phyloP scores from a whole-genome alignment of 2,888 invertebrate species.

The Adela reaumurella region DNA sequence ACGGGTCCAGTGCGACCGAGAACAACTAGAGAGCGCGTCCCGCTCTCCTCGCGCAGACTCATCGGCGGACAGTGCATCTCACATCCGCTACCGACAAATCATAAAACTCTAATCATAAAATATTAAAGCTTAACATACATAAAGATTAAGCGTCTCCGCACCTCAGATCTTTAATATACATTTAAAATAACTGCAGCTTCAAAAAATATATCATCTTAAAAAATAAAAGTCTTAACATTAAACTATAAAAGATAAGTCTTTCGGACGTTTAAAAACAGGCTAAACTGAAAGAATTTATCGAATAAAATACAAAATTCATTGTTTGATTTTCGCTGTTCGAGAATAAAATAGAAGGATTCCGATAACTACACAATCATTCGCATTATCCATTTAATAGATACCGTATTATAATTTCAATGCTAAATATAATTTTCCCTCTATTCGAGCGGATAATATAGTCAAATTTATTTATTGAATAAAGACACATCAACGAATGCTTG shows the following conservation, averaged over 20 bases:
- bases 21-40: too few relatives aligned
- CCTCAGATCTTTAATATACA: conserved; percentile 55
- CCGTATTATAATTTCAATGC: neutral
- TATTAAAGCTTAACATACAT: conserved; percentile 59
- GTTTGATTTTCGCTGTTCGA: conserved; percentile 39
- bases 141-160: conserved; percentile 58
- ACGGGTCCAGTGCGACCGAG: too few relatives aligned
- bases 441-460: neutral
- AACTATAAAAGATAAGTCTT: conserved; percentile 40
- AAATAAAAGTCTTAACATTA: conserved; percentile 48
- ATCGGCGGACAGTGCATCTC: too few relatives aligned
- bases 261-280: conserved; percentile 44
- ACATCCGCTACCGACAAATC: neutral
- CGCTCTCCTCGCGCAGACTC: too few relatives aligned
- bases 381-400: neutral
- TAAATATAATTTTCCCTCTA: neutral
- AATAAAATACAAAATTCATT: conserved; percentile 29
- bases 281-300: conserved; percentile 23
- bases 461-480: neutral
- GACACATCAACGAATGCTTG: neutral
- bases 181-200: conserved; percentile 55
- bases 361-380: neutral
- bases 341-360: neutral
- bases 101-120: conserved; percentile 52
- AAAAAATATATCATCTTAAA: conserved; percentile 54